phyloP scores from a whole-genome alignment of 2,888 invertebrate species.

The Agonopterix arenella region DNA sequence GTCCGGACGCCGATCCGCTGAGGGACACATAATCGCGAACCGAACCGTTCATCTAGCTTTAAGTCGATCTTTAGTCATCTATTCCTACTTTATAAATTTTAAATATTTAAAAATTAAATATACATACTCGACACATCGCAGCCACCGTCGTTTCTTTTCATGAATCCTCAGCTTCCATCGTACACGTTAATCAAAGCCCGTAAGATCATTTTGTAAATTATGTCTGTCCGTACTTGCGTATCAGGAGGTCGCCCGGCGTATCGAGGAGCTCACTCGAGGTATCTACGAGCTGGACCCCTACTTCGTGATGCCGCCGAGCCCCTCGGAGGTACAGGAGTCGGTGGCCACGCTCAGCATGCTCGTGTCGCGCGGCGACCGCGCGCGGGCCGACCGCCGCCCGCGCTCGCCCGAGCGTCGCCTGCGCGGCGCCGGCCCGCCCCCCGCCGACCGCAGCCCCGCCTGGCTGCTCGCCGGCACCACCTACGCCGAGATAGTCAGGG shows the following conservation, averaged over 20 bases:
- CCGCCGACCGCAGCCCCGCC: slow-evolving; percentile 80
- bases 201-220: slow-evolving; percentile 61
- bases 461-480: slow-evolving; percentile 85
- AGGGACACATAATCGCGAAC: slow-evolving; percentile 75
- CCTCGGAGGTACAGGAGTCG: slow-evolving; percentile 79
- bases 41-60: slow-evolving; percentile 38
- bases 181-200: slow-evolving; percentile 25
- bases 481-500: slow-evolving; percentile 88
- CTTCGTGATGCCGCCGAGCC: slow-evolving; percentile 78
- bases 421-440: slow-evolving; percentile 18
- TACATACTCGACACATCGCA: slow-evolving; percentile 63
- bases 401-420: slow-evolving; percentile 12
- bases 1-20: slow-evolving; percentile 87
- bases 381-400: slow-evolving; percentile 24
- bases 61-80: slow-evolving; percentile 49
- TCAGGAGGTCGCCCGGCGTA: slow-evolving; percentile 84
- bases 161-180: slow-evolving; percentile 33
- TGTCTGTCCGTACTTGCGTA: slow-evolving; percentile 77
- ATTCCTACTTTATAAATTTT: slow-evolving; percentile 54
- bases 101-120: slow-evolving; percentile 42
- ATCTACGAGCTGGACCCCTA: slow-evolving; percentile 87
- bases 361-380: slow-evolving; percentile 42
- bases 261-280: slow-evolving; percentile 82
- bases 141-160: slow-evolving; percentile 60
- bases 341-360: slow-evolving; percentile 67